A percentile compares a stretch with the other conserved stretches of the same genome.
phyloP scores from a whole-genome alignment of 1,140 invertebrate genomes.

The Rhagoletis pomonella region DNA sequence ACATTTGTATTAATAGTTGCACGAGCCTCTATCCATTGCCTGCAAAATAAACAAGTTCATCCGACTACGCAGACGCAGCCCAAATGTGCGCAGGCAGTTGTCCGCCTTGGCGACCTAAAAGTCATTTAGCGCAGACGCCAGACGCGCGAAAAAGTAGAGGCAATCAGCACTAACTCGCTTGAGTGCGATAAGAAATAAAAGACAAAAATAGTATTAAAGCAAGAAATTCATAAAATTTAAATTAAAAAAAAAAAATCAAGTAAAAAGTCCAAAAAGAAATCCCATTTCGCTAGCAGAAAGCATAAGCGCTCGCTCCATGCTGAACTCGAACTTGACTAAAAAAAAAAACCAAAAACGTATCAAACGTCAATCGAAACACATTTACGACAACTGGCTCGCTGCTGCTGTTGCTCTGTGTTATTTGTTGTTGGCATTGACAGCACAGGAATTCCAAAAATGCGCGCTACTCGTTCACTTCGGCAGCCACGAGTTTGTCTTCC shows the following conservation, averaged over 20 bases:
- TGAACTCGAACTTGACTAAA: slow-evolving; percentile 46
- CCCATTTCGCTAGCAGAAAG: not conserved
- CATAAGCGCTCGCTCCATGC: not conserved
- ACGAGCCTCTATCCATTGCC: not conserved
- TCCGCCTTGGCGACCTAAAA: not conserved
- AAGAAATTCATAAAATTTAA: no score
- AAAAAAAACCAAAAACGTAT: not conserved
- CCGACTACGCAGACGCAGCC: not conserved
- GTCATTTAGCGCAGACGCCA: slow-evolving; percentile 12
- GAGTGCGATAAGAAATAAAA: not conserved
- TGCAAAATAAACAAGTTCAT: slow-evolving; percentile 16
- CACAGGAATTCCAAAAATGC: slow-evolving; percentile 29
- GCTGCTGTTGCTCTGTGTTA: not conserved
- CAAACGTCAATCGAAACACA: not conserved
- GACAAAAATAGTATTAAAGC: not conserved
- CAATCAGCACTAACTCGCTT: not conserved
- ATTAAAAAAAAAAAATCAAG: not conserved
- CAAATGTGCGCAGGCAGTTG: not conserved
- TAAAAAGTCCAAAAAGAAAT: not conserved
- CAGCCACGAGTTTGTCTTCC: not conserved
- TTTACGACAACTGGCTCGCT: not conserved
- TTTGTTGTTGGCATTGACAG: slow-evolving; percentile 4
- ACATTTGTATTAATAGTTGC: not conserved
- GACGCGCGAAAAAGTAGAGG: not conserved
- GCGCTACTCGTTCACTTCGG: not conserved